Percentiles rank a stretch among this genome's conserved stretches.
These are phyloP conservation scores for Enteromius mattozi DNA, from an alignment of 2,797 vertebrate species.

Conservation along the genomic window DNA sequence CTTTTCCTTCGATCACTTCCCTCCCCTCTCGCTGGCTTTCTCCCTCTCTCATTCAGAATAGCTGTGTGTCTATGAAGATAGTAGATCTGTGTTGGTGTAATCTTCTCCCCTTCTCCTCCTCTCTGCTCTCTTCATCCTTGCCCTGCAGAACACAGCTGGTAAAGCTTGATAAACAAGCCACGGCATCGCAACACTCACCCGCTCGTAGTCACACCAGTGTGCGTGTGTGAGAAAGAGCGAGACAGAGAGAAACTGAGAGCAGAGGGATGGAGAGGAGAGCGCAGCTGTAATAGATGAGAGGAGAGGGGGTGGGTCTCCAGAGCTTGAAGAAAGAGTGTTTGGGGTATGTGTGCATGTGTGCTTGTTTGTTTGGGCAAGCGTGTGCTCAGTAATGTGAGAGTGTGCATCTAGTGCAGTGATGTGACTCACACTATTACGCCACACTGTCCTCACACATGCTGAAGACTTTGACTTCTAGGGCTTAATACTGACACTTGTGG, in stretches of 20 bases:
- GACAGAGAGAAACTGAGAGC: slow-evolving; percentile 7
- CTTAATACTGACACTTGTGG: background rate
- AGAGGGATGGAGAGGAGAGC: slow-evolving; percentile 37
- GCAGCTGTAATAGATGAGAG: slow-evolving; percentile 59
- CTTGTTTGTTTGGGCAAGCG: slow-evolving; percentile 34
- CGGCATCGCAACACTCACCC: slow-evolving; percentile 56
- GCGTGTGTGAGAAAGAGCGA: slow-evolving; percentile 45
- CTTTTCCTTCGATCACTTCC: background rate
- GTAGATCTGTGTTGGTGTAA: slow-evolving; percentile 30
- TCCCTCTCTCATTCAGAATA: slow-evolving; percentile 4
- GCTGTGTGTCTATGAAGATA: slow-evolving; percentile 17
- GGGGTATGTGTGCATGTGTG: slow-evolving; percentile 4
- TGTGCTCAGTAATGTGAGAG: slow-evolving; percentile 21
- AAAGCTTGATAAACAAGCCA: slow-evolving; percentile 80
- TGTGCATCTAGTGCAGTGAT: slow-evolving; percentile 4
- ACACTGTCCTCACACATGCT: background rate
- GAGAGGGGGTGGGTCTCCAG: slow-evolving; percentile 20
- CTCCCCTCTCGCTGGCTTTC: slow-evolving; percentile 10
- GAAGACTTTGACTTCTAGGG: background rate
- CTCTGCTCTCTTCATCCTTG: slow-evolving; percentile 49
- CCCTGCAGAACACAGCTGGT: slow-evolving; percentile 78
- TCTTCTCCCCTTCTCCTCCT: slow-evolving; percentile 62
- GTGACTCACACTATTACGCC: background rate
- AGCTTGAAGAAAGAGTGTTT: slow-evolving; percentile 6
- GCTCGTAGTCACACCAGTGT: slow-evolving; percentile 46